Evolutionary conservation across 2,888 invertebrate species (phyloP).

Genomic region (Cheilosia scutellata): DNA sequence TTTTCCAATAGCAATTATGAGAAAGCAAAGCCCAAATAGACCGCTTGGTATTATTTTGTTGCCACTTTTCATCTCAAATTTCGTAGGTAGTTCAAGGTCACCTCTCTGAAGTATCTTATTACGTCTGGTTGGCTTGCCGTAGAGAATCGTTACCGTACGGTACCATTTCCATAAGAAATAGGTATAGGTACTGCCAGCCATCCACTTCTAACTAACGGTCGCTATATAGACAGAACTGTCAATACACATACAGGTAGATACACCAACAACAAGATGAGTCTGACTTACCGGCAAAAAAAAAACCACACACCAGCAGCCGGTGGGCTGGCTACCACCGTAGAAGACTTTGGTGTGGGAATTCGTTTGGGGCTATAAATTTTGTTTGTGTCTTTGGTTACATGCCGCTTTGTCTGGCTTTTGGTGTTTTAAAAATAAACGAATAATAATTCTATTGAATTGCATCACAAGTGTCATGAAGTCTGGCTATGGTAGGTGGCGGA

Average conservation of each 20-base stretch:
- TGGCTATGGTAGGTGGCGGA: conserved; percentile 19
- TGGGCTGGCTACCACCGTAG: conserved; percentile 11
- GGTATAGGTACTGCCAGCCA: background rate
- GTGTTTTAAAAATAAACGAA: conserved; percentile 7
- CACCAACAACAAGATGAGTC: conserved; percentile 31
- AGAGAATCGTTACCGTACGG: conserved; percentile 24
- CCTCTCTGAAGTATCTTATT: conserved; percentile 38
- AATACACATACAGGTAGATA: conserved; percentile 18
- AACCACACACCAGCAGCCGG: conserved; percentile 51
- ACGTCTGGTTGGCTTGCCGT: conserved; percentile 24
- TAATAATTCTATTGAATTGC: conserved; percentile 44
- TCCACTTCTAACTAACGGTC: conserved; percentile 25
- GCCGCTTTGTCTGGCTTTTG: conserved; percentile 12
- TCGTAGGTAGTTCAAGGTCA: conserved; percentile 73
- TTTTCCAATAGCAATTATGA: conserved; percentile 16
- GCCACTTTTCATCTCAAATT: conserved; percentile 52
- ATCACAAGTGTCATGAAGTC: conserved; percentile 39
- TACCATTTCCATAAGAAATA: background rate
- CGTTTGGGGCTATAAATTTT: conserved; percentile 8
- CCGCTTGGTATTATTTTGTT: conserved; percentile 12
- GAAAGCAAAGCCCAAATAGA: background rate
- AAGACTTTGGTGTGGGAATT: conserved; percentile 41
- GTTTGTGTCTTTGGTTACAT: conserved; percentile 34
- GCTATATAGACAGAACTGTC: conserved; percentile 23
- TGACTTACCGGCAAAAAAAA: conserved; percentile 23